Conservation (phyloP, 2,113 vertebrate genomes). For the Perca schrenkii region DNA sequence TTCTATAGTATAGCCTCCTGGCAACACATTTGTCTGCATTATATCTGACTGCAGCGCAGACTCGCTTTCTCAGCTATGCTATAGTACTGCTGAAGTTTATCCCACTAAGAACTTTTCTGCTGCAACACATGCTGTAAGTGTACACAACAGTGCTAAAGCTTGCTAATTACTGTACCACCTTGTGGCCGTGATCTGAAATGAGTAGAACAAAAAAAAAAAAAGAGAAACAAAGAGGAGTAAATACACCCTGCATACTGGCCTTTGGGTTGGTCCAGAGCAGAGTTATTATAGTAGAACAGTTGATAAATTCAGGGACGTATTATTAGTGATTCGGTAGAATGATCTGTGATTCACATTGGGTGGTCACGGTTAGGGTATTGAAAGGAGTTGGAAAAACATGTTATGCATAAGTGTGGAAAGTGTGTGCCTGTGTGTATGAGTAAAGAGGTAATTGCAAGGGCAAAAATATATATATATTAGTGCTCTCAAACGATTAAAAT, state of each 20-base stretch:
- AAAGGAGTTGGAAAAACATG: no score
- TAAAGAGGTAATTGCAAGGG: no score
- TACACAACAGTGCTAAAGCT: constrained; percentile 22
- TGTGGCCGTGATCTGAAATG: constrained; percentile 20
- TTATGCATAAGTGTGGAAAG: no score
- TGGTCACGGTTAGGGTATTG: no score
- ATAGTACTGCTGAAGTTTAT: constrained; percentile 1
- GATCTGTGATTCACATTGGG: no score
- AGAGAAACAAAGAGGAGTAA: constrained; percentile 9
- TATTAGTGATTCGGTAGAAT: no score
- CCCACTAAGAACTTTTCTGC: constrained; percentile 13
- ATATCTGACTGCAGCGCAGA: constrained; percentile 32
- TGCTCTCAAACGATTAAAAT: no score
- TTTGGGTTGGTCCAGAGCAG: constrained; percentile 9
- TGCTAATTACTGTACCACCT: constrained; percentile 38
- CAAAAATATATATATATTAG: no score
- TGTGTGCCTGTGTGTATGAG: no score
- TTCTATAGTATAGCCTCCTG: constrained; percentile 3
- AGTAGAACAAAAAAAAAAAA: neutral
- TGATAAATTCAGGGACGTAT: no score
- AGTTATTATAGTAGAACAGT: no score
- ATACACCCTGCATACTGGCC: constrained; percentile 14
- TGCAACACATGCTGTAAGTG: neutral
- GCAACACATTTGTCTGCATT: constrained; percentile 50
- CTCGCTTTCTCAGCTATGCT: neutral